Evolutionary conservation across 2,113 vertebrate species (phyloP).

Genomic region (Anoplopoma fimbria): DNA sequence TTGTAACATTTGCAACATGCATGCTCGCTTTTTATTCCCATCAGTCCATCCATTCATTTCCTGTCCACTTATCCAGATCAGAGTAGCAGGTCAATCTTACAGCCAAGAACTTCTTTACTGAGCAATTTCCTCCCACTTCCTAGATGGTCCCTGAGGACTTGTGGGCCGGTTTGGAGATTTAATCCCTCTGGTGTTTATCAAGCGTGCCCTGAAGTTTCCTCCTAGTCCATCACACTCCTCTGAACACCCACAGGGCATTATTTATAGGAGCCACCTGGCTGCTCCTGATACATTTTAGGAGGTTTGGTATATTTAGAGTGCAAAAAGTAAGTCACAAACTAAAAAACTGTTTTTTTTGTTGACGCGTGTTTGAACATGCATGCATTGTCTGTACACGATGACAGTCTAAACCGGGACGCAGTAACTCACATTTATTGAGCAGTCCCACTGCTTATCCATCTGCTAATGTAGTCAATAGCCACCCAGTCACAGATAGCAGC

Average conservation of each 20-base stretch:
- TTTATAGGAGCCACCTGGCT: neutral
- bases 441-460: constrained; percentile 45
- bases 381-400: neutral
- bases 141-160: constrained; percentile 1
- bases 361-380: constrained; percentile 1
- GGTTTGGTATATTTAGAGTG: neutral
- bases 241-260: neutral
- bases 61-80: constrained; percentile 5
- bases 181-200: neutral
- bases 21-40: constrained; percentile 8
- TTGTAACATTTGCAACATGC: neutral
- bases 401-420: neutral
- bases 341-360: neutral
- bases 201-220: neutral
- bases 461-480: constrained; percentile 60
- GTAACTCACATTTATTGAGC: constrained; percentile 10
- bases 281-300: neutral
- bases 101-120: neutral
- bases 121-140: constrained; percentile 23
- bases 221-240: neutral
- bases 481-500: constrained; percentile 47
- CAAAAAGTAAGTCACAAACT: neutral
- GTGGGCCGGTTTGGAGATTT: neutral
- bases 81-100: neutral
- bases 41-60: constrained; percentile 22